Percentiles rank a stretch among this genome's conserved stretches.
Evolutionary conservation across 2,888 invertebrate species (phyloP).

Genomic region (Rhagonycha fulva): DNA sequence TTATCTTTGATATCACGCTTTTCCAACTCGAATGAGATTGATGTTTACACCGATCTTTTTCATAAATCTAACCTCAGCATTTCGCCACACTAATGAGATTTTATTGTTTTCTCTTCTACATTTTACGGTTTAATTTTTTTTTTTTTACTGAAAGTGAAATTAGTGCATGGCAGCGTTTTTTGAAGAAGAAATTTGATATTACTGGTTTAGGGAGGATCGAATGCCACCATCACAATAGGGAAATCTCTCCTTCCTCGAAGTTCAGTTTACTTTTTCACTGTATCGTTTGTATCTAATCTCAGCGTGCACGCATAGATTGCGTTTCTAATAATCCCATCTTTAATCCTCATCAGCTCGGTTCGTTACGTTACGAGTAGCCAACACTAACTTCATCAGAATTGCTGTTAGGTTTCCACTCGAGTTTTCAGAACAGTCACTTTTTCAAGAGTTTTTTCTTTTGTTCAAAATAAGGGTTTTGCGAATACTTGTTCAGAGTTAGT

Average conservation of each 20-base stretch:
- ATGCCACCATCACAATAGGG: neutral
- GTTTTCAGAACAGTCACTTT: neutral
- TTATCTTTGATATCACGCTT: conserved; percentile 24
- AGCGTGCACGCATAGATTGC: neutral
- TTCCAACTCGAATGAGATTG: conserved; percentile 18
- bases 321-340: neutral
- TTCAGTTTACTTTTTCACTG: neutral
- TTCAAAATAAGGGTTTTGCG: neutral
- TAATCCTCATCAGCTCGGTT: neutral
- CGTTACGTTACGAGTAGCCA: neutral
- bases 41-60: conserved; percentile 11
- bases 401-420: neutral
- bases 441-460: neutral
- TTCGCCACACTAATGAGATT: conserved; percentile 7
- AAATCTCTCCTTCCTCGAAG: neutral
- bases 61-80: neutral
- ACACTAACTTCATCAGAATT: neutral
- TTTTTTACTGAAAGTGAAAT: neutral
- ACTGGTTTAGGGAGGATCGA: neutral
- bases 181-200: no score
- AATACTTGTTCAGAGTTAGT: neutral
- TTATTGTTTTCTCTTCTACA: neutral
- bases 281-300: neutral
- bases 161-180: no score
- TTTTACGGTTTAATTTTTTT: neutral